phyloP scores from a whole-genome alignment of 2,113 vertebrate genomes.

The Bos taurus region DNA sequence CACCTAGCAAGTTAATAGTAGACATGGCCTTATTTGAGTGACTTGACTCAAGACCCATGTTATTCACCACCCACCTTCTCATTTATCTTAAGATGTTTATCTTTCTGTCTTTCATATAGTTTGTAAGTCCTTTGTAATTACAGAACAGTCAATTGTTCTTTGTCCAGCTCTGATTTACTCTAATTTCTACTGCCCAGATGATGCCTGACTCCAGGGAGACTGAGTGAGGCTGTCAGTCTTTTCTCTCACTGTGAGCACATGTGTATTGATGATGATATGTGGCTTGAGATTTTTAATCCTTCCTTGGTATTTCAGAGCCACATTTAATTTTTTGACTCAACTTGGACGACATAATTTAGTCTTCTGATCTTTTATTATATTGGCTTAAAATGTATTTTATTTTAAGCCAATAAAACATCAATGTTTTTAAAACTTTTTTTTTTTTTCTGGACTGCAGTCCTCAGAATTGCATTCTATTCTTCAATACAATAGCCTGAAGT shows the following conservation, averaged over 20 bases:
- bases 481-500: not conserved
- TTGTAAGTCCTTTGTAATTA: constrained; percentile 22
- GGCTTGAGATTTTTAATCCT: constrained; percentile 30
- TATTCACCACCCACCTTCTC: not conserved
- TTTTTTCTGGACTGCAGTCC: not conserved
- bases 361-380: constrained; percentile 60
- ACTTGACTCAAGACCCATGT: not conserved
- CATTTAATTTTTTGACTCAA: constrained; percentile 41
- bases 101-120: not conserved
- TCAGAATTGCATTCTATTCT: not conserved
- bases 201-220: not conserved
- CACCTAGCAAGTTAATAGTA: not conserved
- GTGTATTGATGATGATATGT: not conserved
- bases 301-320: constrained; percentile 38
- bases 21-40: not conserved
- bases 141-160: not conserved
- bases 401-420: not conserved
- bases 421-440: not conserved
- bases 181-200: not conserved
- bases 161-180: not conserved
- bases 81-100: not conserved
- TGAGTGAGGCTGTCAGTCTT: not conserved
- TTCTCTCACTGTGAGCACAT: not conserved
- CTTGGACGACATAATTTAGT: constrained; percentile 18
- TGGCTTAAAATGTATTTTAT: constrained; percentile 58